A percentile compares a stretch with the other conserved stretches of the same genome.
Evolutionary conservation across 2,797 vertebrate species (phyloP).

Genomic region (Cyclopterus lumpus): DNA sequence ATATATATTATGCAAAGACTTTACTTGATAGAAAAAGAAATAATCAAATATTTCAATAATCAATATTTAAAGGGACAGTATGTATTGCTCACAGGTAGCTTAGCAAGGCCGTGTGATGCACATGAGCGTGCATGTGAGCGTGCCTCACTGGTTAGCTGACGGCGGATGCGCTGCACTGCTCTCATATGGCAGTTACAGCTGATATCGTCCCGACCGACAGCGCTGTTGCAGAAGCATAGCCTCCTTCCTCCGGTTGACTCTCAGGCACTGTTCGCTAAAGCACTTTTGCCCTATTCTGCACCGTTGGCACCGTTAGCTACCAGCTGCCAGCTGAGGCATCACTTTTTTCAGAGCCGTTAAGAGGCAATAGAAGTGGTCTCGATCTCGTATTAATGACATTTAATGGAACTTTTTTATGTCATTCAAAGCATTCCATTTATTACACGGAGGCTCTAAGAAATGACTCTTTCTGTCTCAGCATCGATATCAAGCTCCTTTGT

Average conservation of each 20-base stretch:
- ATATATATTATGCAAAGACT: background rate
- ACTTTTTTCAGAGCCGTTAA: background rate
- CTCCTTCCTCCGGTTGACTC: no score
- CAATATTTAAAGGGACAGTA: constrained; percentile 12
- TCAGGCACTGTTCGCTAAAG: no score
- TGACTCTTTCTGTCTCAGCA: constrained; percentile 14
- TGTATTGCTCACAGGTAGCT: background rate
- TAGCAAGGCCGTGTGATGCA: no score
- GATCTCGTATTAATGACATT: background rate
- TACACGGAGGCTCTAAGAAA: constrained; percentile 4
- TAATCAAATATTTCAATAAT: no score
- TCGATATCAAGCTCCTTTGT: constrained; percentile 23
- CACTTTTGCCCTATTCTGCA: no score
- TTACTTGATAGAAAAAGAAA: background rate
- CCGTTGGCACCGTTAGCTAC: background rate
- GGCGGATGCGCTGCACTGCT: no score
- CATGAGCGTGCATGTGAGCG: no score
- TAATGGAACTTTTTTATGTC: constrained; percentile 5
- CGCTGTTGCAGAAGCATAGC: no score
- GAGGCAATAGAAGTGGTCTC: background rate
- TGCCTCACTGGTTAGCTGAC: no score
- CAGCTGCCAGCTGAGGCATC: background rate
- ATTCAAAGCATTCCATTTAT: constrained; percentile 16
- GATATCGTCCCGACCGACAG: no score
- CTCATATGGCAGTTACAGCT: no score